Evolutionary conservation across 2,888 invertebrate species (phyloP).

Genomic region (Theretra japonica): DNA sequence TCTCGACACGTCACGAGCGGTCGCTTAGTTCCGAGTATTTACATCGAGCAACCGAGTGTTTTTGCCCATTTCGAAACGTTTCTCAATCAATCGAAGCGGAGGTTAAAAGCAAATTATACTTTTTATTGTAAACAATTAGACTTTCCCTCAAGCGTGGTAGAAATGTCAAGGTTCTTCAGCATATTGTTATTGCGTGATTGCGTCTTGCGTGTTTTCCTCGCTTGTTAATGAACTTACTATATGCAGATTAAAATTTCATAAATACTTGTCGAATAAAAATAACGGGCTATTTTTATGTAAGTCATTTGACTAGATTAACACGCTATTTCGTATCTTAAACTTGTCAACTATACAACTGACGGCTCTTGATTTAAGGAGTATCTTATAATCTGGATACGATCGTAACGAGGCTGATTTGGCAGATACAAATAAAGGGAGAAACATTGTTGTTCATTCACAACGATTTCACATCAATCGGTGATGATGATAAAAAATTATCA

Average conservation of each 20-base stretch:
- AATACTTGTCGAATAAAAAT: neutral
- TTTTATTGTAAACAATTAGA: constrained; percentile 29
- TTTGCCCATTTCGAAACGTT: constrained; percentile 24
- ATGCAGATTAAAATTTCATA: constrained; percentile 23
- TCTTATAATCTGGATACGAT: too few species aligned
- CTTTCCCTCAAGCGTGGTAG: constrained; percentile 30
- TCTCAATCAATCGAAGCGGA: constrained; percentile 21
- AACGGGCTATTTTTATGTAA: neutral
- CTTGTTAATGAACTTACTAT: constrained; percentile 26
- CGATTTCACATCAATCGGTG: too few species aligned
- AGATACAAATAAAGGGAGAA: too few species aligned
- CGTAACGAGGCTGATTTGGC: too few species aligned
- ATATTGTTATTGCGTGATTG: constrained; percentile 28
- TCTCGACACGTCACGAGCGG: neutral
- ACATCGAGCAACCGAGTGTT: constrained; percentile 22
- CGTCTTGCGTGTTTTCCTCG: neutral
- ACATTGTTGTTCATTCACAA: too few species aligned
- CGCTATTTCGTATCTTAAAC: too few species aligned
- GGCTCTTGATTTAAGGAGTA: too few species aligned
- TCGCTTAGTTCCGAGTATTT: constrained; percentile 12
- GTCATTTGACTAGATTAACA: neutral
- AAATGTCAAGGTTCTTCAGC: constrained; percentile 32
- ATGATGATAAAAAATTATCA: neutral
- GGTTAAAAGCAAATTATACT: constrained; percentile 28
- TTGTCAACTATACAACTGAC: too few species aligned